A percentile compares a stretch with the other conserved stretches of the same genome.
phyloP scores from a whole-genome alignment of 2,888 invertebrate genomes.

The Bimastos eiseni region DNA sequence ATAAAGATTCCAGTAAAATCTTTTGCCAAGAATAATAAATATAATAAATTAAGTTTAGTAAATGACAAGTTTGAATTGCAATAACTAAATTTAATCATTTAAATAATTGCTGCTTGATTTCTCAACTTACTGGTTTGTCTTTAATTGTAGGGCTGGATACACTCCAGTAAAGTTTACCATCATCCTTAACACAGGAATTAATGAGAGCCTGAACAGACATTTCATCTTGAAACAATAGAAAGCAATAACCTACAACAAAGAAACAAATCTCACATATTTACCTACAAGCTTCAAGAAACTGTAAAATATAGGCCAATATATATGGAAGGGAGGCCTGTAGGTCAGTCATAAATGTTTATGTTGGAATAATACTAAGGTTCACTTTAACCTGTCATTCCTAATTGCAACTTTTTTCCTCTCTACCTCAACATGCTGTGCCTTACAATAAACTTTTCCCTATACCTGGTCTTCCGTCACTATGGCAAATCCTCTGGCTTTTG shows the following conservation, averaged over 20 bases:
- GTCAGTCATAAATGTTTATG: background rate
- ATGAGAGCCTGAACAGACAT: slow-evolving; percentile 94
- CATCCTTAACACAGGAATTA: slow-evolving; percentile 95
- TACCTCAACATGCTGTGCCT: background rate
- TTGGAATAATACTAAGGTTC: background rate
- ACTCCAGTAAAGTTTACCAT: slow-evolving; percentile 95
- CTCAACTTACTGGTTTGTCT: slow-evolving; percentile 81
- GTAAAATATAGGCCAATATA: background rate
- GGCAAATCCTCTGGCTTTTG: background rate
- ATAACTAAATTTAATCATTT: background rate
- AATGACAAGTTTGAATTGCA: background rate
- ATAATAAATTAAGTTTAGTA: background rate
- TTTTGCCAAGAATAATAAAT: too few species aligned
- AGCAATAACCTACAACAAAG: slow-evolving; percentile 65
- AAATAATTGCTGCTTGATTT: background rate
- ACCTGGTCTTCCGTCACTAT: background rate
- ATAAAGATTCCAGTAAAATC: too few species aligned
- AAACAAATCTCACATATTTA: slow-evolving; percentile 8
- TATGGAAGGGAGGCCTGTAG: background rate
- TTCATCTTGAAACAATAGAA: slow-evolving; percentile 80
- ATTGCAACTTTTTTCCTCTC: background rate
- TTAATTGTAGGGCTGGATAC: slow-evolving; percentile 98
- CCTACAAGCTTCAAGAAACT: background rate
- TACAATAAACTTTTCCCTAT: background rate
- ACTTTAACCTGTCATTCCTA: background rate